phyloP scores from a whole-genome alignment of 2,113 vertebrate species.

The Tragelaphus imberbis region DNA sequence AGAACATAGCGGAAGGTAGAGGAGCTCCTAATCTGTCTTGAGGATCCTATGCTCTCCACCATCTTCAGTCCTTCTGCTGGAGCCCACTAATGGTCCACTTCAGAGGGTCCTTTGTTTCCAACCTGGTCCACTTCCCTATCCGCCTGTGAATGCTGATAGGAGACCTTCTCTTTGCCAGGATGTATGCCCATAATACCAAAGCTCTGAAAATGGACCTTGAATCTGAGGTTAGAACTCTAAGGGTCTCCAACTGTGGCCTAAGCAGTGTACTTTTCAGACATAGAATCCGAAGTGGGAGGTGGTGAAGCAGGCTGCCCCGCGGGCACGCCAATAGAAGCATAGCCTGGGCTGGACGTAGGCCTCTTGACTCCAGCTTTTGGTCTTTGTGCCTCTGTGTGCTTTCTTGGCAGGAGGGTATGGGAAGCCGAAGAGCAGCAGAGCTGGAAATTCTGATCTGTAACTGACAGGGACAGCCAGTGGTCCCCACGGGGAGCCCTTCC shows the following conservation, averaged over 20 bases:
- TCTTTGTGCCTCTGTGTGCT: background rate
- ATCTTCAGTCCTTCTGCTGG: background rate
- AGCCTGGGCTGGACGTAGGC: rapidly evolving
- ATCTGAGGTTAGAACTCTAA: background rate
- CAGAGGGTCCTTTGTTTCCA: background rate
- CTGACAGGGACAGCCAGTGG: slow-evolving; percentile 38
- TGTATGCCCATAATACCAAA: background rate
- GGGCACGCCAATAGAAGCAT: background rate
- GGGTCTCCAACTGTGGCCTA: background rate
- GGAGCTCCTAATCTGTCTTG: background rate
- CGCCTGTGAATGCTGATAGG: background rate
- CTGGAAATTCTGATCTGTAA: slow-evolving; percentile 64
- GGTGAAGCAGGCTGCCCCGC: rapidly evolving
- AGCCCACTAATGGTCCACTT: background rate
- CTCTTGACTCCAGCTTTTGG: background rate
- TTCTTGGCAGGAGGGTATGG: slow-evolving; percentile 15
- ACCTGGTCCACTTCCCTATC: background rate
- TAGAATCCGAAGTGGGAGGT: background rate
- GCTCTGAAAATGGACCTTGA: background rate
- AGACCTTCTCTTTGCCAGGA: background rate
- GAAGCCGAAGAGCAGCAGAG: slow-evolving; percentile 9
- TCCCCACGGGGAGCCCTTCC: slow-evolving; percentile 27
- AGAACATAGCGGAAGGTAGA: background rate
- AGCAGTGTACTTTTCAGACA: background rate
- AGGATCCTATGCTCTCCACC: background rate